Conservation (phyloP, 23 tunicate species). For the Pegea sp. region DNA sequence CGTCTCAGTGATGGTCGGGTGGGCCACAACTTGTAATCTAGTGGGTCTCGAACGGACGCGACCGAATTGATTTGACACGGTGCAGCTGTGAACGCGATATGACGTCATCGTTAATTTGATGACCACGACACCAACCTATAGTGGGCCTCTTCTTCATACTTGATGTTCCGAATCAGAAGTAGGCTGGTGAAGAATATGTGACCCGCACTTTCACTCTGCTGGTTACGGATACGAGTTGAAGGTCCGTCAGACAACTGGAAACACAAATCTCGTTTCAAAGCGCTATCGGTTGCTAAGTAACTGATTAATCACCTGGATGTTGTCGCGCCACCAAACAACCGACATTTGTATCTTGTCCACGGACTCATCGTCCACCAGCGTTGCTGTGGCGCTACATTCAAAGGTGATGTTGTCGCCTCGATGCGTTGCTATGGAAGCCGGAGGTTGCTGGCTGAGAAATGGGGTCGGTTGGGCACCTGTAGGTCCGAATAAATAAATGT, state of each 20-base stretch:
- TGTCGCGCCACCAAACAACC: conserved; percentile 34
- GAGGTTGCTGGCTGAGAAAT: conserved; percentile 36
- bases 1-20: conserved; percentile 16
- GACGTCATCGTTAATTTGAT: background rate
- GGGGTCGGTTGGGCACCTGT: conserved; percentile 74
- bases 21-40: conserved; percentile 21
- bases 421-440: conserved; percentile 7
- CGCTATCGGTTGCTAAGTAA: background rate
- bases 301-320: background rate
- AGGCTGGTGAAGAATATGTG: conserved; percentile 63
- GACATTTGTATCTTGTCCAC: conserved; percentile 32
- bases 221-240: conserved; percentile 28
- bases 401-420: conserved; percentile 65
- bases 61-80: conserved; percentile 47
- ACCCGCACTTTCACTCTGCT: conserved; percentile 18
- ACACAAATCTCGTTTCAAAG: background rate
- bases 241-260: conserved; percentile 4
- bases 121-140: conserved; percentile 47
- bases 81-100: conserved; percentile 21
- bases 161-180: conserved; percentile 31
- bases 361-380: conserved; percentile 8
- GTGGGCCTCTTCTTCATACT: conserved; percentile 10
- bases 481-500: background rate
- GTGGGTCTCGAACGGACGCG: conserved; percentile 28
- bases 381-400: conserved; percentile 74